These are phyloP conservation scores for Volucella inflata DNA, from an alignment of 2,888 invertebrate species.

Conservation along the genomic window DNA sequence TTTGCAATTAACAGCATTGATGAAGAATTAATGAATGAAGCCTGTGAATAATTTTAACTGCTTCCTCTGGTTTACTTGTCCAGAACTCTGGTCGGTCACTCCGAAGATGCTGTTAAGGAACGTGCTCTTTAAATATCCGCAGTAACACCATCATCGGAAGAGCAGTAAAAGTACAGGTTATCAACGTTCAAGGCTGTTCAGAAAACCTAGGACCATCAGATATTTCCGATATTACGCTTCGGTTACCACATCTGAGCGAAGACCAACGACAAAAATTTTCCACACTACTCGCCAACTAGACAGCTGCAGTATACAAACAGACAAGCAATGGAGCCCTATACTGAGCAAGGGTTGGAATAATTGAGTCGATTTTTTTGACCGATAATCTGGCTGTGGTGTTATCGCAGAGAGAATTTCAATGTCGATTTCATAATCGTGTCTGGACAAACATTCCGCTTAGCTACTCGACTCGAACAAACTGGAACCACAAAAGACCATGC, in stretches of 20 bases:
- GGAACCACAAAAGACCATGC: no score
- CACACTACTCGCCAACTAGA: background rate
- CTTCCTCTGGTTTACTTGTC: background rate
- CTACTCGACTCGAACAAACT: no score
- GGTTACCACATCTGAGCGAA: background rate
- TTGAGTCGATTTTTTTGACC: no score
- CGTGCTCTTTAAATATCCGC: background rate
- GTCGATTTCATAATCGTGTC: no score
- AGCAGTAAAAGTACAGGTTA: background rate
- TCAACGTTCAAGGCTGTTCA: background rate
- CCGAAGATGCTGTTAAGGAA: background rate
- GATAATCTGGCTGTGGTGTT: no score
- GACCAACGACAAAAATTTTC: slow-evolving; percentile 7
- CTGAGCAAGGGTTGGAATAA: no score
- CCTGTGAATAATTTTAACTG: background rate
- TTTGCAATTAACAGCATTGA: background rate
- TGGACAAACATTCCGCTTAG: no score
- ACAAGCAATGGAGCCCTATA: no score
- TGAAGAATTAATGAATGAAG: slow-evolving; percentile 1
- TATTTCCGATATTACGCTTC: background rate
- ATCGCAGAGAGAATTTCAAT: no score
- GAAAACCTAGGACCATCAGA: background rate
- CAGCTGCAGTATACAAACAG: no score
- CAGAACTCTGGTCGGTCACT: background rate
- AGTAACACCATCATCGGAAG: slow-evolving; percentile 2